Evolutionary conservation across 92 coral and sea anemone species (phyloP).

Genomic region (Palythoa grandis): DNA sequence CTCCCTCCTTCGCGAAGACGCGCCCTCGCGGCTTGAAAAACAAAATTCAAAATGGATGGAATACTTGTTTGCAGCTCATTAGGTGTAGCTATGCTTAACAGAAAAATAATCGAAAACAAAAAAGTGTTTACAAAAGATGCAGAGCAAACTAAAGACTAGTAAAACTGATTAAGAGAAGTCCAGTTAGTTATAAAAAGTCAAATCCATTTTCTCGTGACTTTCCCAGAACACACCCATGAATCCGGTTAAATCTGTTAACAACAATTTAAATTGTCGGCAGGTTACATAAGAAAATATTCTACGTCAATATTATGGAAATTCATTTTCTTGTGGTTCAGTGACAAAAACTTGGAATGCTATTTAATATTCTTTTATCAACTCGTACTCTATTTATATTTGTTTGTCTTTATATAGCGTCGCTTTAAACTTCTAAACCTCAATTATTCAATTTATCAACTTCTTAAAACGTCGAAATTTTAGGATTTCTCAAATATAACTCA

Average conservation of each 20-base stretch:
- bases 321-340: background rate
- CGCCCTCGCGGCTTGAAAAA: no score
- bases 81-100: no score
- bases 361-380: background rate
- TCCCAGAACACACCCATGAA: background rate
- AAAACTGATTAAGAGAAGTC: background rate
- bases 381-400: background rate
- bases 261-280: background rate
- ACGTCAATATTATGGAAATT: background rate
- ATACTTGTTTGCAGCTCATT: no score
- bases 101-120: no score
- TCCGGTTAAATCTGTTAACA: background rate
- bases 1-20: no score
- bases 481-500: slow-evolving; percentile 6
- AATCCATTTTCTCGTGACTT: background rate
- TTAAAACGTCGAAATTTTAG: background rate
- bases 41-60: no score
- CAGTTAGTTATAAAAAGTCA: background rate
- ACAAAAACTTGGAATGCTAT: no score
- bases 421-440: no score
- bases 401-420: no score
- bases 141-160: background rate
- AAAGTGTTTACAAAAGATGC: background rate
- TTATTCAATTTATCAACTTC: slow-evolving; percentile 5
- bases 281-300: background rate